Conservation (phyloP, 2,888 invertebrate genomes). For the Melikaiella ostensackeni region DNA sequence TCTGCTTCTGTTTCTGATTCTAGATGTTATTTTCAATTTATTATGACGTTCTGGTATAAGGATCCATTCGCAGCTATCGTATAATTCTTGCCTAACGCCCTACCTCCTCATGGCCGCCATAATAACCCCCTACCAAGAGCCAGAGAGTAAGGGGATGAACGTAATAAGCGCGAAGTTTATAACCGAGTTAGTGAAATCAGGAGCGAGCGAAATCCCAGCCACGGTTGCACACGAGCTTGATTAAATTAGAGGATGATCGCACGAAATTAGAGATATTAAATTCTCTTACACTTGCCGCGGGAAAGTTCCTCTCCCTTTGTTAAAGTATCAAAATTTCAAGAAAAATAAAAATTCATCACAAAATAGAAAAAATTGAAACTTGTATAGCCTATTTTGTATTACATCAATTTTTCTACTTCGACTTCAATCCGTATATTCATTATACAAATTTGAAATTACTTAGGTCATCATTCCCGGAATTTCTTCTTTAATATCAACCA, state of each 20-base stretch:
- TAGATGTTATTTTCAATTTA: constrained; percentile 6
- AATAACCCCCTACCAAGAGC: constrained; percentile 58
- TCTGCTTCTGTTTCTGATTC: not conserved
- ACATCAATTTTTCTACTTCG: too few relatives aligned
- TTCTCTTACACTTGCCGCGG: constrained; percentile 53
- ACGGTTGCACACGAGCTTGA: constrained; percentile 63
- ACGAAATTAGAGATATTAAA: constrained; percentile 75
- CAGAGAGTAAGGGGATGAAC: constrained; percentile 49
- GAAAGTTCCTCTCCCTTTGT: not conserved
- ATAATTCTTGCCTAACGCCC: constrained; percentile 54
- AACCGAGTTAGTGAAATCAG: constrained; percentile 53
- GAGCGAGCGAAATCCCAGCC: constrained; percentile 52
- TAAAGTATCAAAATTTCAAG: not conserved
- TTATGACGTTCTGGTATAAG: not conserved
- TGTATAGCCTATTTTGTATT: too few relatives aligned
- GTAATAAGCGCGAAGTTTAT: constrained; percentile 71
- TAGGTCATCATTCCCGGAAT: too few relatives aligned
- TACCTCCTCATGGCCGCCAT: constrained; percentile 67
- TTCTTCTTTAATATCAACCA: too few relatives aligned
- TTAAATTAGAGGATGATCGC: constrained; percentile 75
- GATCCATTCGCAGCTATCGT: constrained; percentile 46
- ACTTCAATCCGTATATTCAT: too few relatives aligned
- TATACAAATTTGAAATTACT: too few relatives aligned
- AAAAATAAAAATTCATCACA: not conserved
- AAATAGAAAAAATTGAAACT: constrained; percentile 4